Evolutionary conservation across 1,140 invertebrate species (phyloP).

Genomic region (Nasonia vitripennis): DNA sequence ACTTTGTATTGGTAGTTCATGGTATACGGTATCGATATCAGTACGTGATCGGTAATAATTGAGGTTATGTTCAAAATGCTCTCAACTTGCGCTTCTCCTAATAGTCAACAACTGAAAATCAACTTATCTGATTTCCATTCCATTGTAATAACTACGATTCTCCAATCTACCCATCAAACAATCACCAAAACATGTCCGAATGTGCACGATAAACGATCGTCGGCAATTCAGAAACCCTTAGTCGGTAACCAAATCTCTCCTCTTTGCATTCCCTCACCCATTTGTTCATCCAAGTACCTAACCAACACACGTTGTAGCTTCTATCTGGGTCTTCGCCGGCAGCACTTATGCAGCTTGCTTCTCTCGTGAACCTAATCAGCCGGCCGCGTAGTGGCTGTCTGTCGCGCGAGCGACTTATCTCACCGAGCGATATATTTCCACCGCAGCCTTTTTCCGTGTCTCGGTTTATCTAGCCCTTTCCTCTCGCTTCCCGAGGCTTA

Average conservation of each 20-base stretch:
- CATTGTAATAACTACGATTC: too few species aligned
- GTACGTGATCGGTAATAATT: too few species aligned
- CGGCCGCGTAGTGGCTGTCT: slow-evolving; percentile 20
- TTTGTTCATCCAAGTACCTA: background rate
- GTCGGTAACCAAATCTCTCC: background rate
- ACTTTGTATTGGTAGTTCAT: too few species aligned
- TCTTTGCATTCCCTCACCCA: background rate
- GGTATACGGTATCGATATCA: too few species aligned
- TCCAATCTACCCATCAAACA: too few species aligned
- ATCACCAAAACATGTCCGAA: too few species aligned
- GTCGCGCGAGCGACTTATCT: background rate
- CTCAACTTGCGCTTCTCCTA: too few species aligned
- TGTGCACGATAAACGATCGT: too few species aligned
- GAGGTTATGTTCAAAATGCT: too few species aligned
- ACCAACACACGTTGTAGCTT: background rate
- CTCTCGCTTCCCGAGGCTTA: background rate
- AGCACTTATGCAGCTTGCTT: slow-evolving; percentile 52
- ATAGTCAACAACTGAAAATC: too few species aligned
- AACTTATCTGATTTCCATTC: too few species aligned
- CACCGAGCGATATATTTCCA: background rate
- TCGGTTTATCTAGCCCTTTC: background rate
- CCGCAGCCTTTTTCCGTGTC: background rate
- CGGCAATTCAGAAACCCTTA: too few species aligned
- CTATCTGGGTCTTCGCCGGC: slow-evolving; percentile 37
- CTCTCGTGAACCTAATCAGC: slow-evolving; percentile 41